Evolutionary conservation across 1,140 invertebrate genomes (phyloP), one percentile per base, ranked within the genome.

Genomic region (Asobara japonica): DNA sequence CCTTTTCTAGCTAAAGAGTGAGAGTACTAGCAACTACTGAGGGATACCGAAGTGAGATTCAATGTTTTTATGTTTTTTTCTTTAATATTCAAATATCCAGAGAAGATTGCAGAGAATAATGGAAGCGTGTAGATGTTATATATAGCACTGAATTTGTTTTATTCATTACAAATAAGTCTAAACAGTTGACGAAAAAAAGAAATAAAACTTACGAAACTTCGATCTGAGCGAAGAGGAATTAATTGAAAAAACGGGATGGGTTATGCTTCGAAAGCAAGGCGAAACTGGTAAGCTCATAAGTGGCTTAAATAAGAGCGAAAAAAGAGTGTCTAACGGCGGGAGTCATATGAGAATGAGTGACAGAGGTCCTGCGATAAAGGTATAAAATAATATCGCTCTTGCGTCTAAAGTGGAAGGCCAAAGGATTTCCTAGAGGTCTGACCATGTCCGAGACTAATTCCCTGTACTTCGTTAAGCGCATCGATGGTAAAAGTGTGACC

Each of bases 401-500:
- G n/a, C 29, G n/a, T 25, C 11, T 64, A 29, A 31, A 64, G n/a
- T 33, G 61, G 27, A 64, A 13, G n/a, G 27, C 13, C 11, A 64
- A 64, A 16, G 30, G 11, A 29, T 64, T 31, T 65, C 33, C 16
- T 16, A 65, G 31, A 38, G 38, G 30, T 38, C 62, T 65, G 31
- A 65, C 31, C 18, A 22, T 16, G 62, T 65, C n/a, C 62, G 11
- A 33, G 30, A 18, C 16, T 36, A 22, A 36, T 65, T 33, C 31
- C 62, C 20, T 36, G 30, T 16, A 64, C 29, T 64, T 64, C 29
- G 61, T 64, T 64, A 64, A 64, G 11, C 61, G 25, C 62, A 16
- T 31, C 29, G 33, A 20, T 38, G n/a, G 10, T 36, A n/a, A 65
- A 33, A 31, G 5, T 36, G 20, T 22, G 18, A 64, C 11, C n/a